Evolutionary conservation across 2,888 invertebrate genomes (phyloP), one percentile per base, ranked within the genome.

Genomic region (Apodemia zela): DNA sequence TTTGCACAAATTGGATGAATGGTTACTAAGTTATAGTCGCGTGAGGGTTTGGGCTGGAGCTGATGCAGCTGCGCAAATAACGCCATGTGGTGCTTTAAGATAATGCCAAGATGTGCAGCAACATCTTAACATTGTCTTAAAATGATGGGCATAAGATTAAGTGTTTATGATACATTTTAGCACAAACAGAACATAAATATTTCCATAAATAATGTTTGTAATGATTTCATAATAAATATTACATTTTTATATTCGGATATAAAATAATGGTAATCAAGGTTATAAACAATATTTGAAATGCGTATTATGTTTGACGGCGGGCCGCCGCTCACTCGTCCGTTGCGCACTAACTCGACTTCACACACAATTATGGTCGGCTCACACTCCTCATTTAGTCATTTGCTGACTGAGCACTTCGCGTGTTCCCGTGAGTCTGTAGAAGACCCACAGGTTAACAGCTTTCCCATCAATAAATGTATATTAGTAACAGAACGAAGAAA

Each of bases 141-240:
- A 51, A 25, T 13, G 13, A 25, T 51, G 18, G 51, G 15, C 51
- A 25, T 51, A 51, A 51, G 51, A 21, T 51, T 51, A 51, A 51
- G 6, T 51, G 51, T 51, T 49, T 18, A 49, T 25, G 18, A 15
- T 13, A 51, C 51, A 51, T 33, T 33, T 51, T 51, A 51, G 51
- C 51, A 51, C 51, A 51, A 51, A 51, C 51, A 21, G 0, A 51
- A 51, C 25, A 25, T 51, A 51, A 25, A 51, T 51, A 25, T 51
- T 51, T 51, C 21, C 51, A 13, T 13, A 25, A 51, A 51, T 51
- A 25, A 51, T 51, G 15, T 51, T 51, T 51, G 51, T 51, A 51
- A 51, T 51, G 25, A 51, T 51, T 51, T 51, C 21, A 18, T 25
- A 51, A 10, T 21, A 11, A 11, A 51, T 6, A 18, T 10, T 2